Conservation (phyloP, 2,113 vertebrate species). For the Paratilapia polleni region DNA sequence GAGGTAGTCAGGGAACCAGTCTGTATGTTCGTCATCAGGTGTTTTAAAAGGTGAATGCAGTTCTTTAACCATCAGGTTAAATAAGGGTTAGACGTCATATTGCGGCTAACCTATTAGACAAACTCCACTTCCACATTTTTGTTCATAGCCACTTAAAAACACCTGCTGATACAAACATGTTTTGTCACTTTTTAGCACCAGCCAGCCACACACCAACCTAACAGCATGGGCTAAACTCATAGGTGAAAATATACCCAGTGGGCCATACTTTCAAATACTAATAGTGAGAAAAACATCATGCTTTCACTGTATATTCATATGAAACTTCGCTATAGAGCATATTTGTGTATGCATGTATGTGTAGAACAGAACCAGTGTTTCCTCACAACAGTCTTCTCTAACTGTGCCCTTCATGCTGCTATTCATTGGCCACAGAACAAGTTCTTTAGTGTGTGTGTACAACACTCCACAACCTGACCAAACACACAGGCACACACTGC, state of each 20-base stretch:
- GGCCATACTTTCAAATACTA: not conserved
- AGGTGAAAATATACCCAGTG: not conserved
- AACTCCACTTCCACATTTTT: not conserved
- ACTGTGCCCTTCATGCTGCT: constrained; percentile 34
- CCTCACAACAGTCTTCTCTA: constrained; percentile 17
- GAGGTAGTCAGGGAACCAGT: not conserved
- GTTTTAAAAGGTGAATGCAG: not conserved
- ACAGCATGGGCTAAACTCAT: not conserved
- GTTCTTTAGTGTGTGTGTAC: constrained; percentile 4
- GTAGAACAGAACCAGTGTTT: not conserved
- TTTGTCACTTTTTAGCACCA: constrained; percentile 2
- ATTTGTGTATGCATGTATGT: not conserved
- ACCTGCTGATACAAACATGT: not conserved
- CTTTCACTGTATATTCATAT: not conserved
- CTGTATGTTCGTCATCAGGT: not conserved
- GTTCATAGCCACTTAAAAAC: not conserved
- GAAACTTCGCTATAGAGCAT: not conserved
- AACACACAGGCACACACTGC: constrained; percentile 20
- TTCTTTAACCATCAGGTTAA: not conserved
- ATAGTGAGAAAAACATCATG: not conserved
- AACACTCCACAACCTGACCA: constrained; percentile 16
- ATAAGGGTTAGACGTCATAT: not conserved
- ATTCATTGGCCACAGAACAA: constrained; percentile 52
- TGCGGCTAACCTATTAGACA: not conserved
- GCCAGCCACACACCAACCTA: not conserved